Conservation (phyloP, 2,888 invertebrate species). For the Ashinkailepas kermadecensis region DNA sequence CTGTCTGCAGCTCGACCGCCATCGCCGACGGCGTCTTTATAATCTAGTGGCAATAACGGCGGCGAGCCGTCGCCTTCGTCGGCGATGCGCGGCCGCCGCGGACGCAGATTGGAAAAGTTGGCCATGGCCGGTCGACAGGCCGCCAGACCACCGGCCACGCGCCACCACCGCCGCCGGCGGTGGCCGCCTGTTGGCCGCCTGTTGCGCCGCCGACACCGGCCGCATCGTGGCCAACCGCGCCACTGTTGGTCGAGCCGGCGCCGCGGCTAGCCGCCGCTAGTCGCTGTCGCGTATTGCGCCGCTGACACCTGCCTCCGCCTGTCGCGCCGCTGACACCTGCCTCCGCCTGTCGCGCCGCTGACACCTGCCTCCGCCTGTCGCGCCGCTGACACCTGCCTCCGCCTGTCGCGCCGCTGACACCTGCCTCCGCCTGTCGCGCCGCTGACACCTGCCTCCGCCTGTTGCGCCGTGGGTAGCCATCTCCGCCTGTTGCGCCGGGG, state of each 20-base stretch:
- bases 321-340: no score
- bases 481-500: no score
- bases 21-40: neutral
- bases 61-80: neutral
- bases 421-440: no score
- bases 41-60: neutral
- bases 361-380: no score
- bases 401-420: no score
- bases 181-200: neutral
- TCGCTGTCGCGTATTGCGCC: neutral
- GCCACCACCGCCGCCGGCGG: neutral
- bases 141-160: neutral
- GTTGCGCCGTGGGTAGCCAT: no score
- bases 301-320: no score
- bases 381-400: no score
- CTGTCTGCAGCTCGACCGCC: neutral
- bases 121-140: neutral
- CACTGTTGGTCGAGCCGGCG: neutral
- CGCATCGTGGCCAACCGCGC: neutral
- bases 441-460: no score
- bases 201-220: neutral
- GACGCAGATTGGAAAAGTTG: constrained; percentile 17
- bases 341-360: no score
- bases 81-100: neutral
- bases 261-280: neutral